Conservation (phyloP, 2,113 vertebrate species). For the Orthonyx spaldingii region DNA sequence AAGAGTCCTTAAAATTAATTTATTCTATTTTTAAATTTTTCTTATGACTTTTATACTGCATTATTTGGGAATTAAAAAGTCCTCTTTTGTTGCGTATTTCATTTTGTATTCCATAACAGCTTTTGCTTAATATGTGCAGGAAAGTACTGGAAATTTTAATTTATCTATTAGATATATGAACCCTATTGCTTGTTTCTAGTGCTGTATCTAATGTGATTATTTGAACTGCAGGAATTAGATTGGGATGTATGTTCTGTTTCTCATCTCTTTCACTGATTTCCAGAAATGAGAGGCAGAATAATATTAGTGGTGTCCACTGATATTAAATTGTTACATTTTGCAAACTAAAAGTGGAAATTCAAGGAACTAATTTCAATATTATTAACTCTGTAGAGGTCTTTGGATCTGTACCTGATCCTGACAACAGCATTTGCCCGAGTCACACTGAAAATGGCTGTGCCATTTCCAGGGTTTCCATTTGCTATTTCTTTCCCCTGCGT, state of each 20-base stretch:
- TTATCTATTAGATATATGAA: neutral
- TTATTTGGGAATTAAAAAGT: neutral
- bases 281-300: neutral
- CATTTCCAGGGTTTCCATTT: neutral
- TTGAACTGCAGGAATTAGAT: neutral
- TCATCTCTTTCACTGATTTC: neutral
- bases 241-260: neutral
- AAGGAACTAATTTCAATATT: neutral
- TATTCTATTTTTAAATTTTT: neutral
- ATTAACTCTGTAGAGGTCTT: neutral
- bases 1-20: neutral
- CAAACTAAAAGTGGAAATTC: neutral
- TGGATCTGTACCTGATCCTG: neutral
- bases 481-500: rapidly evolving
- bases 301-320: neutral
- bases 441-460: neutral
- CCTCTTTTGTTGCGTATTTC: neutral
- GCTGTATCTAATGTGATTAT: neutral
- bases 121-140: neutral
- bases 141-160: neutral
- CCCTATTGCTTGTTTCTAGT: neutral
- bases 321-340: neutral
- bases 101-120: neutral
- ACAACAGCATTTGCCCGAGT: neutral
- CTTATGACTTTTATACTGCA: neutral